Evolutionary conservation across 2,888 invertebrate species (phyloP).

Genomic region (Stenchaetothrips biformis): DNA sequence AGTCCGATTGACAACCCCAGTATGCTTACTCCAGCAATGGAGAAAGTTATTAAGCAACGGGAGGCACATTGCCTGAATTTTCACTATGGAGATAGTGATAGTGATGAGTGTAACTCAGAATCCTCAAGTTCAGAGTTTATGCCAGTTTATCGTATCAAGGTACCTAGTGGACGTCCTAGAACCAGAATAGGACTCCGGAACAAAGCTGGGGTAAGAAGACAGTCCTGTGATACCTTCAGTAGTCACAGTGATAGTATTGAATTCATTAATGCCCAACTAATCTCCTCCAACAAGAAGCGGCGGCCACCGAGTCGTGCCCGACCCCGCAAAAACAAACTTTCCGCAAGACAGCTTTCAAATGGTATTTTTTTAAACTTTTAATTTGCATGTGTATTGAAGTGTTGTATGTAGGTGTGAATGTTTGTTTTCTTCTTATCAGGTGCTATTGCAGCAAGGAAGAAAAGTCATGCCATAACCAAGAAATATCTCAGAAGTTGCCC

Average conservation of each 20-base stretch:
- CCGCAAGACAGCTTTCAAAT: not conserved
- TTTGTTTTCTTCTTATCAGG: too few species aligned
- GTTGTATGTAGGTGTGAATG: not conserved
- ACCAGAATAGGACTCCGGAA: not conserved
- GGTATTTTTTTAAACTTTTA: not conserved
- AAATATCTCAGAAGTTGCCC: not conserved
- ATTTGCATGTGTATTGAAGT: not conserved
- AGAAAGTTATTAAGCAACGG: constrained; percentile 32
- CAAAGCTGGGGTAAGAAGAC: not conserved
- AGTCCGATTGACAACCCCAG: constrained; percentile 31
- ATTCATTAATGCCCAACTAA: not conserved
- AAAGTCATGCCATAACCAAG: not conserved
- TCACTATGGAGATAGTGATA: not conserved
- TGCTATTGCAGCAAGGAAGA: not conserved
- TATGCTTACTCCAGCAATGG: constrained; percentile 33
- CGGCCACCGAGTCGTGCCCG: not conserved
- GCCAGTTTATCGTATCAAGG: not conserved
- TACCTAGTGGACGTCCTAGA: not conserved
- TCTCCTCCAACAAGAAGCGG: not conserved
- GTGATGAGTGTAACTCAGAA: not conserved
- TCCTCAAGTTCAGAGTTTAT: not conserved
- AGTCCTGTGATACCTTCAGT: not conserved
- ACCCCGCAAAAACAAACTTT: not conserved
- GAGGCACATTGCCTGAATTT: constrained; percentile 36
- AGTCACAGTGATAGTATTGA: constrained; percentile 9